These are phyloP conservation scores for Masnerella sp. DNA, from an alignment of 2,888 invertebrate genomes.

Conservation along the genomic window DNA sequence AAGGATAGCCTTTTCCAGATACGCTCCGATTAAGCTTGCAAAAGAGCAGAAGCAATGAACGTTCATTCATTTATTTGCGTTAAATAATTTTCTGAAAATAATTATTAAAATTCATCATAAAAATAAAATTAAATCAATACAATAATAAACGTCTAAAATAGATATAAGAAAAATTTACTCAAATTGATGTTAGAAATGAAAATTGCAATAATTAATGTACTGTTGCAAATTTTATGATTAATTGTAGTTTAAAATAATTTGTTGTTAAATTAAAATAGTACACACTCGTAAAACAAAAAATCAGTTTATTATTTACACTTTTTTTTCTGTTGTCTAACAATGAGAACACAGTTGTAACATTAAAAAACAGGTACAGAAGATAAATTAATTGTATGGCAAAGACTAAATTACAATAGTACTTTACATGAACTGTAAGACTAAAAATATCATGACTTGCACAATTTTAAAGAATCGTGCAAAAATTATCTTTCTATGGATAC, in stretches of 20 bases:
- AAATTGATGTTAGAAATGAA: no score
- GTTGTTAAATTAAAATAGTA: no score
- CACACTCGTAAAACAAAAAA: no score
- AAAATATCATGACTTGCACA: conserved; percentile 3
- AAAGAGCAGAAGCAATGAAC: not conserved
- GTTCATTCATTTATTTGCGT: not conserved
- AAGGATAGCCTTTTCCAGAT: conserved; percentile 12
- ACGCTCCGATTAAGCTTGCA: conserved; percentile 17
- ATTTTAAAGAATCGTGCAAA: no score
- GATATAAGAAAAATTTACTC: no score
- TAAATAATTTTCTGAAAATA: not conserved
- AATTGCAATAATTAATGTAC: no score
- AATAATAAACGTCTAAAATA: no score
- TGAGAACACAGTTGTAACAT: conserved; percentile 15
- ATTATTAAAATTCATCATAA: no score
- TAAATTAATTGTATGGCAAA: not conserved
- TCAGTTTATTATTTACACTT: no score
- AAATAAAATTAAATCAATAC: not conserved
- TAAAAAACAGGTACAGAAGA: conserved; percentile 12
- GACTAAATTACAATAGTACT: not conserved
- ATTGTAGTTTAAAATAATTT: no score
- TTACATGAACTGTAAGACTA: not conserved
- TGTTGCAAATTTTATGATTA: no score
- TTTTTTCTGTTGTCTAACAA: not conserved
- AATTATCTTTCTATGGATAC: no score